Base-by-base conservation (phyloP, 1,140 invertebrate genomes). In the Lepidotrigona ventralis region DNA sequence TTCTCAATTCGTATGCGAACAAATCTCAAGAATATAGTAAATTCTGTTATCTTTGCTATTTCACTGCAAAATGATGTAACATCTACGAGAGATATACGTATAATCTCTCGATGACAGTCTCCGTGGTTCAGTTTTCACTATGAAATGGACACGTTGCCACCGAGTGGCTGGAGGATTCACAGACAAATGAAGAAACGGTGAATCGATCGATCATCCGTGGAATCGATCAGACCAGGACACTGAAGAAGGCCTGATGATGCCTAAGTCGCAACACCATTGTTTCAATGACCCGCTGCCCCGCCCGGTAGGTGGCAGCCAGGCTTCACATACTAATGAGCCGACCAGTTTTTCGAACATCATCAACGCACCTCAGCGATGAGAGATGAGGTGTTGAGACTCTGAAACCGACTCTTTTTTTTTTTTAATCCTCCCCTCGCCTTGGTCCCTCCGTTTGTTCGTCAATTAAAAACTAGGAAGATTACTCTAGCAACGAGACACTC, bases 211-310 rank as follows among this genome's bases (percentile, higher is more conserved):
- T 90, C 90, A 90, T 85, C 83, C 21, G 46, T 60, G 78, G 78
- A 89, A 90, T 90, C 89, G 83, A 90, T 89, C 89, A 56, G 85
- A 29, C 12, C 33, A 12, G 39, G 68, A 84, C 56, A 73, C 72
- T 63, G 78, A 23, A 60, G 66, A 70, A 66, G 81, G 80, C 71
- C 83, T 85, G 88, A 89, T 88, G 89, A 91, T 90, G 85, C 83
- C 84, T 86, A 90, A n/a, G 88, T 90, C 89, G 86, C 76, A 90
- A 90, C 89, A 90, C 84, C 81, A 89, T 90, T 90, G 90, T 90
- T 90, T 90, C 89, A 89, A 88, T 89, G 88, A 90, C 89, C 90
- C 80, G 84, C 78, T 81, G 89, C 85, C 83, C 89, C 89, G 89
- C 89, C 89, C 89, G 85, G 89, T 90, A 87, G 89, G 89, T 90